These are phyloP conservation scores for Aphyosemion australe DNA, from an alignment of 2,113 vertebrate genomes.

Conservation along the genomic window DNA sequence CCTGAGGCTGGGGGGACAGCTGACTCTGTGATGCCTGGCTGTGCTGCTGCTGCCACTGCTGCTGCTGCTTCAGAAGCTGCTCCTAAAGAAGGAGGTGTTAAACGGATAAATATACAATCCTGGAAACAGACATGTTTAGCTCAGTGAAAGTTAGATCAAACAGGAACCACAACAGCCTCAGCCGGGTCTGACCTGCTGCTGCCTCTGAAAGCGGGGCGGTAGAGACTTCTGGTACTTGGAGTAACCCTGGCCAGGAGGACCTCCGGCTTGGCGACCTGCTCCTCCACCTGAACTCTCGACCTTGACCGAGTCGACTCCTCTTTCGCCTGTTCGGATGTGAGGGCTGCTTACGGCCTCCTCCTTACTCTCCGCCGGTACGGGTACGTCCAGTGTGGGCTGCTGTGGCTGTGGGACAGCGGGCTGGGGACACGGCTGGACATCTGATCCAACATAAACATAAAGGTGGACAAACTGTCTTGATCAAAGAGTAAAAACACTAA, in stretches of 20 bases:
- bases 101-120: no score
- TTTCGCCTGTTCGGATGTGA: constrained; percentile 63
- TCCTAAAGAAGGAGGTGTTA: constrained; percentile 74
- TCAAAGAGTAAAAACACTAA: not conserved
- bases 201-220: constrained; percentile 92
- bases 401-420: constrained; percentile 67
- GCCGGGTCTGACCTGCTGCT: constrained; percentile 84
- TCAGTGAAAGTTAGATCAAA: not conserved
- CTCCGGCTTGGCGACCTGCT: constrained; percentile 71
- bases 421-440: constrained; percentile 75
- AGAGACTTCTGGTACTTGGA: constrained; percentile 94
- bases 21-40: constrained; percentile 76
- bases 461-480: not conserved
- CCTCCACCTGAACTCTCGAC: constrained; percentile 73
- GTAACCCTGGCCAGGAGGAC: constrained; percentile 80
- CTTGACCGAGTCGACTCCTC: constrained; percentile 75
- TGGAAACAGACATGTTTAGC: no score
- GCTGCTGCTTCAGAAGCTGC: constrained; percentile 89
- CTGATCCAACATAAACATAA: constrained; percentile 53
- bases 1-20: constrained; percentile 77
- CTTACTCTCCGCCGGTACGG: constrained; percentile 77
- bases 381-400: constrained; percentile 63
- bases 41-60: constrained; percentile 83
- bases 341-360: constrained; percentile 72
- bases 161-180: no score